These are phyloP conservation scores for Pandemis corylana DNA, from an alignment of 2,888 invertebrate genomes.

Conservation along the genomic window DNA sequence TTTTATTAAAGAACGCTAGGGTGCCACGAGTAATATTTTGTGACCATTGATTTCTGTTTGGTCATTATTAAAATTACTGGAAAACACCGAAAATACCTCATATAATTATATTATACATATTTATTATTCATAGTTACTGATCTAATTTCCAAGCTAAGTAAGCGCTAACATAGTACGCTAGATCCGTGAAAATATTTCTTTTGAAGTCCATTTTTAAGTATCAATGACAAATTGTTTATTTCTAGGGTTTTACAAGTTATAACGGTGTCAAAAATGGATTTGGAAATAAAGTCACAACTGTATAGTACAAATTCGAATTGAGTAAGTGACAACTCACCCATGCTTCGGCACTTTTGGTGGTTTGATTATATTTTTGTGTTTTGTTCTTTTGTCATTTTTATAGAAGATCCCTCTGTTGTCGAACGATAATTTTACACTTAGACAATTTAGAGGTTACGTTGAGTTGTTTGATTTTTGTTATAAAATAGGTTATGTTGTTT, in stretches of 20 bases:
- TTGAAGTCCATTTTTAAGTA: neutral
- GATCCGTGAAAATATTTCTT: neutral
- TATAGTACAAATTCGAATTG: slow-evolving; percentile 75
- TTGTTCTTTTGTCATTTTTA: slow-evolving; percentile 30
- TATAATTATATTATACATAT: neutral
- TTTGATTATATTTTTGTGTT: slow-evolving; percentile 45
- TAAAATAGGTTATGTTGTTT: neutral
- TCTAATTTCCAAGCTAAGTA: neutral
- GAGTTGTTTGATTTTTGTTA: slow-evolving; percentile 20
- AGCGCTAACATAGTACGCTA: neutral
- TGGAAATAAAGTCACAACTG: slow-evolving; percentile 80
- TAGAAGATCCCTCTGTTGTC: slow-evolving; percentile 8
- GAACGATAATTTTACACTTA: slow-evolving; percentile 1
- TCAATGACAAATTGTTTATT: slow-evolving; percentile 61
- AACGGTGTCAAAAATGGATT: slow-evolving; percentile 82
- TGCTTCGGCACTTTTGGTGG: slow-evolving; percentile 58
- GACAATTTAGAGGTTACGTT: neutral
- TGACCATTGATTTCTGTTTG: neutral
- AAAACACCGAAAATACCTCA: neutral
- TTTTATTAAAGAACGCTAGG: neutral
- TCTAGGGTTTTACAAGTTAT: slow-evolving; percentile 84
- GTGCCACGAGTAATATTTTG: neutral
- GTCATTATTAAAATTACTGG: neutral
- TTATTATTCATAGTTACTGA: neutral
- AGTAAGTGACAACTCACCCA: slow-evolving; percentile 72